These are phyloP conservation scores for Rhizoglyphus robini DNA, from an alignment of 1,140 invertebrate genomes.

Conservation along the genomic window DNA sequence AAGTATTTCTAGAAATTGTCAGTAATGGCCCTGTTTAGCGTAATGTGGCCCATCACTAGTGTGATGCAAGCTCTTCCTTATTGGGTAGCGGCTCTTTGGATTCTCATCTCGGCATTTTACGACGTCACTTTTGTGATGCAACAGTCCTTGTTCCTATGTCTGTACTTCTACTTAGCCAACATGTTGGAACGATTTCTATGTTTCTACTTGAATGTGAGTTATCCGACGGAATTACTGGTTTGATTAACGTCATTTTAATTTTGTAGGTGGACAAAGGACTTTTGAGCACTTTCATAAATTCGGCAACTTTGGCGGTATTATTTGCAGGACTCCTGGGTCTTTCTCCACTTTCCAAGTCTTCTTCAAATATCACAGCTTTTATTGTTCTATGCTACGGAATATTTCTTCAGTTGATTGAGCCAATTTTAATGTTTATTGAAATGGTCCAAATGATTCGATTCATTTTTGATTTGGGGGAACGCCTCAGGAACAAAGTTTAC, in stretches of 20 bases:
- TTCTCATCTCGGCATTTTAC: not conserved
- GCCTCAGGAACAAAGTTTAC: not conserved
- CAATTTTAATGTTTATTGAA: conserved; percentile 11
- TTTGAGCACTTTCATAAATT: not conserved
- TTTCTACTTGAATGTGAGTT: not conserved
- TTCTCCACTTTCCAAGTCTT: not conserved
- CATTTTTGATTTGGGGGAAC: not conserved
- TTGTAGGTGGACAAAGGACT: not conserved
- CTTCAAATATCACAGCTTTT: not conserved
- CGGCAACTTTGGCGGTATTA: conserved; percentile 5
- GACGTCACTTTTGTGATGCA: not conserved
- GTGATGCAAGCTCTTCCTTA: not conserved
- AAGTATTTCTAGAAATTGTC: too few species aligned
- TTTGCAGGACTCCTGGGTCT: not conserved
- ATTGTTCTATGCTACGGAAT: not conserved
- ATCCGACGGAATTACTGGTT: too few species aligned
- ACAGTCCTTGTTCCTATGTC: not conserved
- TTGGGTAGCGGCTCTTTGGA: not conserved
- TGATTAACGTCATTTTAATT: not conserved
- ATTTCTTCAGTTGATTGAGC: not conserved
- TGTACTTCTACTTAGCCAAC: not conserved
- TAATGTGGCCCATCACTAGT: not conserved
- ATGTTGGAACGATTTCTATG: conserved; percentile 4
- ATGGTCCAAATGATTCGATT: conserved; percentile 5
- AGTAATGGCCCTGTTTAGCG: too few species aligned